Evolutionary conservation across 2,797 vertebrate species (phyloP).

Genomic region (Danio aesculapii): DNA sequence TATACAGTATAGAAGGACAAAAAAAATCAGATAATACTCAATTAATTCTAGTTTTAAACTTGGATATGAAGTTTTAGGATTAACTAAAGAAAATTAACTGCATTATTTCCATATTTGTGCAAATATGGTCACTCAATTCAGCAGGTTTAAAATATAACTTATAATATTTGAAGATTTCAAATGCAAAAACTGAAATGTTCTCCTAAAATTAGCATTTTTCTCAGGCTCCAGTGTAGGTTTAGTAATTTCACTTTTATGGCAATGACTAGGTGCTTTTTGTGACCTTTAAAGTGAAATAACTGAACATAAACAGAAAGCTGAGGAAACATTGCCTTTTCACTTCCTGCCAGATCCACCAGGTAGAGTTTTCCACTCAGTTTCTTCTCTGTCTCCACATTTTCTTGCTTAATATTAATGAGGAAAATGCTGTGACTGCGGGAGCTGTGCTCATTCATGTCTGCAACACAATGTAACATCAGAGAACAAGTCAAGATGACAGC

Average conservation of each 20-base stretch:
- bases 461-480: background rate
- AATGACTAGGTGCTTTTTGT: too few species aligned
- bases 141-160: too few species aligned
- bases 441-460: slow-evolving; percentile 99
- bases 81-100: background rate
- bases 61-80: background rate
- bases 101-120: background rate
- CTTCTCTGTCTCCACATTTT: slow-evolving; percentile 94
- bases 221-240: too few species aligned
- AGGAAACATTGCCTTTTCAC: slow-evolving; percentile 84
- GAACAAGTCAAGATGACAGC: background rate
- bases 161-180: too few species aligned
- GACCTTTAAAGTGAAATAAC: too few species aligned
- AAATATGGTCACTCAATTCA: too few species aligned
- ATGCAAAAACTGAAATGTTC: too few species aligned
- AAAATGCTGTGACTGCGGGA: slow-evolving; percentile 97
- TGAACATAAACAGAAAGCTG: too few species aligned
- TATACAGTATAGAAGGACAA: background rate
- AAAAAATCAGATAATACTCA: background rate
- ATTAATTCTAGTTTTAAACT: background rate
- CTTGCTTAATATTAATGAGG: slow-evolving; percentile 95
- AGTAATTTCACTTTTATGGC: too few species aligned
- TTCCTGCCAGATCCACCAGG: slow-evolving; percentile 94
- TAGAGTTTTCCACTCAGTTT: slow-evolving; percentile 96
- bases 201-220: too few species aligned